A percentile compares a stretch with the other conserved stretches of the same genome.
Conservation (phyloP, 2,888 invertebrate genomes). For the Resseliella maxima region DNA sequence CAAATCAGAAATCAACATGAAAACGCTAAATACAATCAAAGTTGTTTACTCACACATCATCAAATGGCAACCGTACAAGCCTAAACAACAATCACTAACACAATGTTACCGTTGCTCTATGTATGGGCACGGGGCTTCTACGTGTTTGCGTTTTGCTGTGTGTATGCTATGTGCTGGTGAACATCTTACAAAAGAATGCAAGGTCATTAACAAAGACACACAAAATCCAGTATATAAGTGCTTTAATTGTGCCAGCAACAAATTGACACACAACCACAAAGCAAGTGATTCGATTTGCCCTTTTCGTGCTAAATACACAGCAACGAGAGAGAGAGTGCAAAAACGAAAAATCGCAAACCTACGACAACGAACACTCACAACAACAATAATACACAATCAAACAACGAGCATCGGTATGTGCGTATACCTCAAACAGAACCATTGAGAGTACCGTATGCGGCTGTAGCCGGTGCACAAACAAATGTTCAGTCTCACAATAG, state of each 20-base stretch:
- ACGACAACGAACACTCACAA: too few species aligned
- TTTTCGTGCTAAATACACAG: background rate
- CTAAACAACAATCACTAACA: background rate
- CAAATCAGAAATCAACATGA: background rate
- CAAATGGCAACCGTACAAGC: background rate
- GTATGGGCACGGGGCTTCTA: background rate
- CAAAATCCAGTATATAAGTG: background rate
- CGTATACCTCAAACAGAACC: too few species aligned
- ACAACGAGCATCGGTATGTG: too few species aligned
- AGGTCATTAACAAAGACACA: background rate
- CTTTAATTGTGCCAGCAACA: background rate
- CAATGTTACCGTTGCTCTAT: background rate
- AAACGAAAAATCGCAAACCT: too few species aligned
- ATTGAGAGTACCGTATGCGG: too few species aligned
- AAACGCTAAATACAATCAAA: background rate
- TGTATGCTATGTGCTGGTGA: background rate
- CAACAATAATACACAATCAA: too few species aligned
- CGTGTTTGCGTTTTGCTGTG: background rate
- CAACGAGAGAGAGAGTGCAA: background rate
- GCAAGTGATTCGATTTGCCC: background rate
- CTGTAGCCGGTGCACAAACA: background rate
- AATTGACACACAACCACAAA: background rate
- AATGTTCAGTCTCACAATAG: background rate
- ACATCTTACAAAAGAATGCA: background rate
- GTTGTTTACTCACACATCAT: background rate